These are phyloP conservation scores for Ailurus styani DNA, from an alignment of 2,113 vertebrate species.

Conservation along the genomic window DNA sequence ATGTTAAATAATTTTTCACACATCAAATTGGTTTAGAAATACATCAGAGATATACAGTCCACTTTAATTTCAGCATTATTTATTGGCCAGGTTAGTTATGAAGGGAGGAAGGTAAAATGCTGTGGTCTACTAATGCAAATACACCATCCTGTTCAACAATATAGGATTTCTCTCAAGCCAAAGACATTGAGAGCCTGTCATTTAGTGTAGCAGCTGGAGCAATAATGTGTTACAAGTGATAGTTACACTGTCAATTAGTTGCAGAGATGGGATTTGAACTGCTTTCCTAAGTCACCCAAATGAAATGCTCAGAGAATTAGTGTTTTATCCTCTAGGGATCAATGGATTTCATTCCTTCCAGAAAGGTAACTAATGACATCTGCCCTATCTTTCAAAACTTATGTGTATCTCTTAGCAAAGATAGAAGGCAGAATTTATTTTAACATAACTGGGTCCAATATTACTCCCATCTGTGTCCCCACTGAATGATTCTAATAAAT, in stretches of 20 bases:
- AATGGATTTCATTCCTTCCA: not conserved
- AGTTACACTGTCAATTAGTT: not conserved
- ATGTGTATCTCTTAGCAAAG: not conserved
- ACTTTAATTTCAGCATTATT: not conserved
- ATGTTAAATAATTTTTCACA: not conserved
- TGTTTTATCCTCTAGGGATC: not conserved
- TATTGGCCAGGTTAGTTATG: not conserved
- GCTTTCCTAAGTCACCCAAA: slow-evolving; percentile 21
- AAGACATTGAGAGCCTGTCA: not conserved
- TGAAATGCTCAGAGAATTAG: not conserved
- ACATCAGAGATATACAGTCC: not conserved
- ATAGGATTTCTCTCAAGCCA: not conserved
- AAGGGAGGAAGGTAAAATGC: not conserved
- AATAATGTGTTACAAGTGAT: not conserved
- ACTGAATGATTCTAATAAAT: not conserved
- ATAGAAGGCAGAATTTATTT: not conserved
- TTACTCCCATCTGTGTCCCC: not conserved
- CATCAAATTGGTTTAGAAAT: not conserved
- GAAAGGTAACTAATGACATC: not conserved
- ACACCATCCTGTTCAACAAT: not conserved
- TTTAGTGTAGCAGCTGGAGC: not conserved
- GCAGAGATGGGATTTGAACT: not conserved
- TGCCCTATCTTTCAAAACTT: slow-evolving; percentile 20
- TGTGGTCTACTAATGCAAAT: not conserved
- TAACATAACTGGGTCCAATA: not conserved